Conservation (phyloP, 2,888 invertebrate genomes). For the Patella depressa region DNA sequence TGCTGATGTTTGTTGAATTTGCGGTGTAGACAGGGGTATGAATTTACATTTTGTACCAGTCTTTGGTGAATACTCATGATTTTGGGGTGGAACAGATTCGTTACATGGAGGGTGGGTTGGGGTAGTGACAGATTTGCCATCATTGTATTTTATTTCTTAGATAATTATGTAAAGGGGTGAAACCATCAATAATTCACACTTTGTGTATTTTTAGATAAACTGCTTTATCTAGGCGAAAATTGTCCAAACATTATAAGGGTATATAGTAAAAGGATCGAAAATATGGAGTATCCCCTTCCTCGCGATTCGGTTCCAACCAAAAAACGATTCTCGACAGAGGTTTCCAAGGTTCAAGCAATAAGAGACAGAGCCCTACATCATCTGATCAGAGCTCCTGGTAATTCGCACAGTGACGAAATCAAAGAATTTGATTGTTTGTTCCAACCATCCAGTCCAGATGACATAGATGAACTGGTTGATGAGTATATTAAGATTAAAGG, state of each 20-base stretch:
- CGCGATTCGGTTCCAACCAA: constrained; percentile 33
- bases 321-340: constrained; percentile 18
- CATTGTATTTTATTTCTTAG: too few relatives aligned
- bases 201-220: constrained; percentile 43
- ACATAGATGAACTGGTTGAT: constrained; percentile 47
- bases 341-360: constrained; percentile 1
- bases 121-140: too few relatives aligned
- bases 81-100: too few relatives aligned
- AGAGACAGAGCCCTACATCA: constrained; percentile 49
- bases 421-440: constrained; percentile 49
- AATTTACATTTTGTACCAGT: too few relatives aligned
- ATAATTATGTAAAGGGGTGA: too few relatives aligned
- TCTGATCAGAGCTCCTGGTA: constrained; percentile 41
- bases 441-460: constrained; percentile 48
- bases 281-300: constrained; percentile 56
- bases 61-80: too few relatives aligned
- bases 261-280: constrained; percentile 57
- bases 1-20: too few relatives aligned
- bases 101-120: too few relatives aligned
- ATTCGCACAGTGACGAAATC: constrained; percentile 32
- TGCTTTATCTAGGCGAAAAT: constrained; percentile 36
- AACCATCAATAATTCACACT: too few relatives aligned
- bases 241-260: constrained; percentile 58
- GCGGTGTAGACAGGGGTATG: too few relatives aligned
- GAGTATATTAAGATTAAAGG: constrained; percentile 41